Base-by-base conservation (phyloP, 2,888 invertebrate species). In the Dryococelus australis region DNA sequence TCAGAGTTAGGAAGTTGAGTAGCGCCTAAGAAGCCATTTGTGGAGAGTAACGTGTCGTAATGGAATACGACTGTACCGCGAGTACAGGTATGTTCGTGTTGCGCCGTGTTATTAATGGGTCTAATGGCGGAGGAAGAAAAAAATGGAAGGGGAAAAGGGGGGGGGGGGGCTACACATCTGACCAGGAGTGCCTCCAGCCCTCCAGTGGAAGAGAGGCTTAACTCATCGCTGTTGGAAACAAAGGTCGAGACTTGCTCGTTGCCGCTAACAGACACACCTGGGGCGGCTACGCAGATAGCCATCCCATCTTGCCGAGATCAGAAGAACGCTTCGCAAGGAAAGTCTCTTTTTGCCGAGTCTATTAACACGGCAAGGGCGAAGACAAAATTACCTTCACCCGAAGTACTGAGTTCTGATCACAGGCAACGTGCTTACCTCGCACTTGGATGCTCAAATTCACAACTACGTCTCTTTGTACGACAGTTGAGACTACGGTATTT, bases 31-130 rank as follows among this genome's bases (percentile, higher is more conserved):
- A 47, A 65, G 51, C n/a, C n/a, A 65, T 65, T 65, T n/a, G 24
- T 8, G n/a, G 8, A 16, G 6, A 24, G 65, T 83, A 83, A 83
- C 35, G 83, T 35, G 43, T 24, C 43, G 16, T 35, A 83, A 87
- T 43, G 20, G 53, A 85, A 81, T 28, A 35, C 28, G 83, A 83
- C 53, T 84, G 83, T 84, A 35, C 86, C 53, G 16, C 27, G 28
- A 86, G 85, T 85, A 84, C 78, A 43, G 87, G 84, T 86, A 43
- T 79, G 86, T 87, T 88, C 87, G 87, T 87, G 88, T 87, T 88
- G 86, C 80, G 43, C 80, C 43, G 88, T 87, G 88, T 87, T 88
- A 88, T 88, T 88, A 88, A 88, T 88, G 87, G 79, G 80, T 87
- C 51, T 88, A 88, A 88, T 88, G 87, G 87, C 86, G 80, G 65